Percentiles rank a stretch among this genome's conserved stretches.
Conservation (phyloP, 2,113 vertebrate genomes). For the Otolemur garnettii region DNA sequence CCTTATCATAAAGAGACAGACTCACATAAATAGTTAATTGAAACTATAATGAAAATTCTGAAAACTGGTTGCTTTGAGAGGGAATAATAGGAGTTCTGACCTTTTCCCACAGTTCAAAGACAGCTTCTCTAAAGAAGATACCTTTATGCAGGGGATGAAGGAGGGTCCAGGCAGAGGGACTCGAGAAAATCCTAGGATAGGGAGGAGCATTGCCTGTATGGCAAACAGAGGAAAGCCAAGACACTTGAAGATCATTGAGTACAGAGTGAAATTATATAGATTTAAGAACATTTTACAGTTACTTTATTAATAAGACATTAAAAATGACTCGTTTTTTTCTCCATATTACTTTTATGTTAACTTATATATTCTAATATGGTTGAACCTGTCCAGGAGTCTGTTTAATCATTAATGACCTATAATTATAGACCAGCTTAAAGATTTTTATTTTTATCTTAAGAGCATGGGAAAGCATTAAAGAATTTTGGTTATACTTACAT, state of each 20-base stretch:
- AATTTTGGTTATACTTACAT: not conserved
- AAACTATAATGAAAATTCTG: not conserved
- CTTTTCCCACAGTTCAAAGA: not conserved
- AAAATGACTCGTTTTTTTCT: not conserved
- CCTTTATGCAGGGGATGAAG: not conserved
- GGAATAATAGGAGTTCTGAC: not conserved
- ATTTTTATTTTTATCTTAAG: constrained; percentile 3
- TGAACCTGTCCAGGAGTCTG: not conserved
- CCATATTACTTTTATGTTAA: constrained; percentile 25
- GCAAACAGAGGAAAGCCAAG: not conserved
- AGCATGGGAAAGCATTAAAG: not conserved
- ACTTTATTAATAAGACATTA: not conserved
- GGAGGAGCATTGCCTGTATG: not conserved
- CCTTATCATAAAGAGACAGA: not conserved
- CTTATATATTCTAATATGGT: not conserved
- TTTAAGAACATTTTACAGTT: not conserved
- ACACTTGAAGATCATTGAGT: not conserved
- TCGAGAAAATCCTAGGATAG: not conserved
- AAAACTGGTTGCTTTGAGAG: constrained; percentile 24
- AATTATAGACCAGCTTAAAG: not conserved
- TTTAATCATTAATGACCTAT: constrained; percentile 26
- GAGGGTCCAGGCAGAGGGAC: not conserved
- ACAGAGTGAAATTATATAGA: not conserved
- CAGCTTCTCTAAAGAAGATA: not conserved
- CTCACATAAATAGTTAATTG: not conserved